Conservation (phyloP, 2,797 vertebrate species). For the Labeo calbasu region DNA sequence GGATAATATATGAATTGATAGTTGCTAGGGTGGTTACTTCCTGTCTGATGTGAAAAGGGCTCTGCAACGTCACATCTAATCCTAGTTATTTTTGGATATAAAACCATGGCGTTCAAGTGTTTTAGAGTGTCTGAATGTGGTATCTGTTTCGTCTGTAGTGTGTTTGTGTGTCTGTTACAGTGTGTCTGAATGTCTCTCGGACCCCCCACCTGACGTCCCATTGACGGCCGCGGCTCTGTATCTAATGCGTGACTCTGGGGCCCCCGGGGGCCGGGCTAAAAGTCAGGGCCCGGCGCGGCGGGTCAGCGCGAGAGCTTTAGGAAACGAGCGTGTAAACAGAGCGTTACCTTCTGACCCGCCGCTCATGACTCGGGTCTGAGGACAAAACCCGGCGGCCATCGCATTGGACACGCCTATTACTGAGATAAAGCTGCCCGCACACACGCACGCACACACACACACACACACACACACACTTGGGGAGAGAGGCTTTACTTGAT, state of each 20-base stretch:
- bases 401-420: constrained; percentile 94
- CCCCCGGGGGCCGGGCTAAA: constrained; percentile 77
- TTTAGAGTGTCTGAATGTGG: neutral
- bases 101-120: neutral
- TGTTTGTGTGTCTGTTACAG: neutral
- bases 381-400: constrained; percentile 85
- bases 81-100: neutral
- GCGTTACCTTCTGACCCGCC: constrained; percentile 94
- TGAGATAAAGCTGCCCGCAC: constrained; percentile 76
- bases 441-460: neutral
- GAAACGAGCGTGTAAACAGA: constrained; percentile 94
- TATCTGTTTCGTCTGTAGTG: neutral
- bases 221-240: constrained; percentile 89
- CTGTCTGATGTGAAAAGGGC: neutral
- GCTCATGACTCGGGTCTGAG: constrained; percentile 83
- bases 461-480: neutral
- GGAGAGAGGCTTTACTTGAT: neutral
- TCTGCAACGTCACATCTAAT: neutral
- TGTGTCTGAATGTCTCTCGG: constrained; percentile 65
- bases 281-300: constrained; percentile 87
- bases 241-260: constrained; percentile 89
- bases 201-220: constrained; percentile 86
- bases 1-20: neutral
- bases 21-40: neutral
- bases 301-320: constrained; percentile 90